phyloP scores from a whole-genome alignment of 1,140 invertebrate species.

The Heterodera carotae region DNA sequence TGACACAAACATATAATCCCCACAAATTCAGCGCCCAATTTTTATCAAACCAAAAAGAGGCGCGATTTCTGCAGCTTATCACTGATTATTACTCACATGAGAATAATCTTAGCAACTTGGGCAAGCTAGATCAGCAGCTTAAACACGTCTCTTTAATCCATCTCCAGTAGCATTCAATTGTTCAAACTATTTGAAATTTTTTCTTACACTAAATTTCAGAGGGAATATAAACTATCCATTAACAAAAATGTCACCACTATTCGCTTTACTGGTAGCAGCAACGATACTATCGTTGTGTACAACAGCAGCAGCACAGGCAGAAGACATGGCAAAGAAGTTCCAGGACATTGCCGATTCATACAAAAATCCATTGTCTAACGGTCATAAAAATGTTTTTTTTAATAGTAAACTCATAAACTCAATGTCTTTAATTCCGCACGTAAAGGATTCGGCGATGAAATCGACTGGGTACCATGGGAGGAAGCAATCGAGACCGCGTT shows the following conservation, averaged over 20 bases:
- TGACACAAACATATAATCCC: no score
- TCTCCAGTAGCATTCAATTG: no score
- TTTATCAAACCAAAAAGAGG: no score
- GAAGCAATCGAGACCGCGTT: conserved; percentile 62
- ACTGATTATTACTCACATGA: no score
- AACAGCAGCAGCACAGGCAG: neutral
- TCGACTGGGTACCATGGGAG: conserved; percentile 64
- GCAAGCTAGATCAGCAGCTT: no score
- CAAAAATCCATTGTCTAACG: conserved; percentile 42
- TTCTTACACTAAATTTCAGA: no score
- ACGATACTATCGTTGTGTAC: neutral
- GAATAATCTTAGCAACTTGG: no score
- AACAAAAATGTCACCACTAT: neutral
- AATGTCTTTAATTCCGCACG: conserved; percentile 5
- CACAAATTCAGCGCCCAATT: no score
- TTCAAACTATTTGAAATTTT: no score
- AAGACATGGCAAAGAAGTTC: conserved; percentile 27
- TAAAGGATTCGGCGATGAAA: conserved; percentile 63
- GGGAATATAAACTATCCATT: neutral
- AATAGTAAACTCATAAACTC: no score
- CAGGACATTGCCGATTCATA: conserved; percentile 39
- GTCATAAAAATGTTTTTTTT: conserved; percentile 25
- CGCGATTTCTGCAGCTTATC: no score
- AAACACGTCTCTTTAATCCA: no score
- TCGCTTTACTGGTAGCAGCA: neutral